Base-by-base conservation (phyloP, 2,888 invertebrate species). In the Andrena bicolor region DNA sequence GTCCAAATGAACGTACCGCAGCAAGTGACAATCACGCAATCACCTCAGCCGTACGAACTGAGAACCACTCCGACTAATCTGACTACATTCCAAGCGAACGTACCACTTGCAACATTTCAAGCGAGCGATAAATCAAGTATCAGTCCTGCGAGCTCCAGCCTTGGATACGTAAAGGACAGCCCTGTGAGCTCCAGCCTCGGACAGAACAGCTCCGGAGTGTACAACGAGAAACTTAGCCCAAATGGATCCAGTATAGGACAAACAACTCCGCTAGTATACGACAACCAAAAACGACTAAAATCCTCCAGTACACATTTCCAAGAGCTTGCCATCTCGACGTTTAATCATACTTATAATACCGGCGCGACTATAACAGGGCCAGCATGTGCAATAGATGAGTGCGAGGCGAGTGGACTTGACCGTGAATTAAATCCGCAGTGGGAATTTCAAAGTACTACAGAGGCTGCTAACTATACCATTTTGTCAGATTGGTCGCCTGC, bases 371-470 rank as follows among this genome's bases (percentile, higher is more conserved):
- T 85, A 68, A 80, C 81, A 8, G 84, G 83, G 26, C 56, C 82
- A 48, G 87, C 87, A 76, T 80, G 86, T 20, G 83, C 84, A 32
- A 84, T 87, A 63, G 81, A 81, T 32, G 89, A 88, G 26, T 86
- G 80, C 26, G 89, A 89, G 23, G 68, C 85, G 23, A 90, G 82
- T 76, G 89, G 90, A 32, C 87, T 92, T 48, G 92, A 92, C 77
- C 88, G 88, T 26, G 92, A 92, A 35, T 87, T 95, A 72, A 95
- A 95, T 91, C 95, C 95, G 0, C 95, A 95, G 86, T 95, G 95
- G 95, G 94, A 95, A 89, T 95, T 95, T 89, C 92, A 92, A 72
- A 90, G 87, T 63, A 89, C 91, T 13, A 84, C 92, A 72, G 93
- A 93, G 76, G 92, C 93, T 78, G 90, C 92, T 10, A 94, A 92